Base-by-base conservation (phyloP, 2,113 vertebrate species). In the Solea senegalensis region DNA sequence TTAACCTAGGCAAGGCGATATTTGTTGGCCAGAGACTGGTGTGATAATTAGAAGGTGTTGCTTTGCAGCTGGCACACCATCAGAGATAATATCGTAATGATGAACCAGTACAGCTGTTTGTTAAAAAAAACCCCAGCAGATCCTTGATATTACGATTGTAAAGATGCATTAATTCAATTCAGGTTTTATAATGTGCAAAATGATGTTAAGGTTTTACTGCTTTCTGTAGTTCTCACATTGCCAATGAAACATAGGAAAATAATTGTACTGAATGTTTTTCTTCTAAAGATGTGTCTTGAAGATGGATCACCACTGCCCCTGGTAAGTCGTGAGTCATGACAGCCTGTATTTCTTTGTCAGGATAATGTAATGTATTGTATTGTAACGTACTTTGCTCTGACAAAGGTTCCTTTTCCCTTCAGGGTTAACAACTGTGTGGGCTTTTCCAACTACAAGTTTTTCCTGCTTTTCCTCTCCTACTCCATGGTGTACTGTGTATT, bases 401-500 rank as follows among this genome's bases (percentile, higher is more conserved):
- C 0, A 27, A 3, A 4, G n/a, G 1, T 57, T 39, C 76, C 27
- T 78, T 72, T 91, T 88, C 90, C 81, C 81, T 90, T 83, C 76
- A 99, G 98, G 98, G 96, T 99, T 76, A 99, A 99, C 92, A 99
- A 99, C 93, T 99, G 97, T 86, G 95, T 99, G 83, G 97, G 97
- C 74, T 99, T 97, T 93, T 96, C 97, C 84, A 99, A 99, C 95
- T 99, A 99, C 94, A 99, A 99, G 93, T 98, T 96, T 90, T 98
- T 99, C 85, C 95, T 99, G 54, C 95, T 98, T 44, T 99, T 99
- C 89, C 94, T 99, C 82, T 95, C 95, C 62, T 99, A 98, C 92
- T 96, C 98, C 69, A 94, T 98, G 92, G 64, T 99, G 72, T 99
- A 98, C 91, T 99, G 97, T 81, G 74, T 98, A 53, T 98, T 96